Conservation (phyloP, 1,140 invertebrate species). For the Aleiodes sp. region DNA sequence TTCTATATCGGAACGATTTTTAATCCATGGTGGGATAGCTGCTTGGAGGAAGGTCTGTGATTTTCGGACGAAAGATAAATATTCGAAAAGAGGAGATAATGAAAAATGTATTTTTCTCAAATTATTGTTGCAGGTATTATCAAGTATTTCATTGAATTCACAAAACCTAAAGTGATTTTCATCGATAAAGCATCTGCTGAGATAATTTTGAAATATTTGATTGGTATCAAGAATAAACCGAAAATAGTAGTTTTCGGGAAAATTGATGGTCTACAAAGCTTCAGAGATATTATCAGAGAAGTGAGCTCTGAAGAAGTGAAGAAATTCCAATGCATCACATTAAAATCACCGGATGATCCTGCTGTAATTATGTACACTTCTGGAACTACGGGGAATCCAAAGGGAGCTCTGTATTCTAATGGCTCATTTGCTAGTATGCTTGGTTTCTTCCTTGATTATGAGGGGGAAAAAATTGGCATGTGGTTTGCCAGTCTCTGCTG, state of each 20-base stretch:
- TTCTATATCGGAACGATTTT: conserved; percentile 57
- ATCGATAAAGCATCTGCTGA: conserved; percentile 32
- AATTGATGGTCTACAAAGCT: conserved; percentile 2
- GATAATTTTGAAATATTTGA: conserved; percentile 36
- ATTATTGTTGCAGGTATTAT: conserved; percentile 24
- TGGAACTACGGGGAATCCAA: conserved; percentile 42
- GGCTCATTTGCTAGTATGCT: conserved; percentile 14
- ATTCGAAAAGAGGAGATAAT: not conserved
- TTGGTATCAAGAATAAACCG: conserved; percentile 29
- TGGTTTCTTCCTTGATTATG: not conserved
- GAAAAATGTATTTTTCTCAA: not conserved
- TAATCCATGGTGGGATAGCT: conserved; percentile 39
- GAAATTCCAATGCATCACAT: conserved; percentile 19
- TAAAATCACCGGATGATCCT: conserved; percentile 31
- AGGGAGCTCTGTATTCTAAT: conserved; percentile 40
- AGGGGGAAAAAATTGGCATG: not conserved
- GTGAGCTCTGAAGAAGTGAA: conserved; percentile 12
- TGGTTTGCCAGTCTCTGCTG: conserved; percentile 25
- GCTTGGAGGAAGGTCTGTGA: conserved; percentile 3
- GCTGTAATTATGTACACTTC: conserved; percentile 48
- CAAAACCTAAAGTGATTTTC: conserved; percentile 52
- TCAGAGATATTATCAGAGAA: conserved; percentile 30
- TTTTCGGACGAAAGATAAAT: not conserved
- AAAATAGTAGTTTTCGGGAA: conserved; percentile 49
- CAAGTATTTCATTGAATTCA: conserved; percentile 44